Conservation (phyloP, 2,797 vertebrate species). For the Micrastur ruficollis region DNA sequence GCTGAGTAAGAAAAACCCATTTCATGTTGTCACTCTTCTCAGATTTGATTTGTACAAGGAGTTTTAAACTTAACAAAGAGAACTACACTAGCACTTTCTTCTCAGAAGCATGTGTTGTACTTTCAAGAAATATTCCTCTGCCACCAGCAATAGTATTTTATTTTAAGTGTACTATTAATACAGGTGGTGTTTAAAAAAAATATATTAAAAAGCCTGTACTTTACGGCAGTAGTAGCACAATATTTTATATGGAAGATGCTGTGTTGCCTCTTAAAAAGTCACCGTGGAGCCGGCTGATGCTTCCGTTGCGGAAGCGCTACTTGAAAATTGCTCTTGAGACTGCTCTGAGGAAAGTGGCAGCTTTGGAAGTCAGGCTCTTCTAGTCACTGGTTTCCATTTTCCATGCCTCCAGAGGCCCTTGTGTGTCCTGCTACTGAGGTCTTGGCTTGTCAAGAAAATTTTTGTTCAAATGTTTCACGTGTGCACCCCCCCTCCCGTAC, state of each 20-base stretch:
- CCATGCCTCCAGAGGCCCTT: not conserved
- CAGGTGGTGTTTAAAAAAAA: not conserved
- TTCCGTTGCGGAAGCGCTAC: not conserved
- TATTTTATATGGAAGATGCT: not conserved
- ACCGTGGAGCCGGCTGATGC: not conserved
- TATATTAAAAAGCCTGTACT: not conserved
- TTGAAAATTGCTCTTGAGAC: not conserved
- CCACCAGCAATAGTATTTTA: not conserved
- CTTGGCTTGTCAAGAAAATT: not conserved
- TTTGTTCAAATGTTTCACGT: not conserved
- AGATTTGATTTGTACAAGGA: not conserved
- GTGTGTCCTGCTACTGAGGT: not conserved
- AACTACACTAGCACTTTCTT: not conserved
- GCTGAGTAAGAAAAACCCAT: not conserved
- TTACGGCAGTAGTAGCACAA: not conserved
- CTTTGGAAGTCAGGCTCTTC: not conserved
- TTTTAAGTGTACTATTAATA: not conserved
- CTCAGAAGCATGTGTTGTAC: not conserved
- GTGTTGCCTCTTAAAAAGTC: not conserved
- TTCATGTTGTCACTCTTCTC: not conserved
- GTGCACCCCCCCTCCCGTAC: not conserved
- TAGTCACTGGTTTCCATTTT: not conserved
- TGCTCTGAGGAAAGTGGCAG: not conserved
- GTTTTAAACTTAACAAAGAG: not conserved
- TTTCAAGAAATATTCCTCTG: not conserved